These are phyloP conservation scores for Anodontia alba DNA, from an alignment of 2,888 invertebrate genomes.

Conservation along the genomic window DNA sequence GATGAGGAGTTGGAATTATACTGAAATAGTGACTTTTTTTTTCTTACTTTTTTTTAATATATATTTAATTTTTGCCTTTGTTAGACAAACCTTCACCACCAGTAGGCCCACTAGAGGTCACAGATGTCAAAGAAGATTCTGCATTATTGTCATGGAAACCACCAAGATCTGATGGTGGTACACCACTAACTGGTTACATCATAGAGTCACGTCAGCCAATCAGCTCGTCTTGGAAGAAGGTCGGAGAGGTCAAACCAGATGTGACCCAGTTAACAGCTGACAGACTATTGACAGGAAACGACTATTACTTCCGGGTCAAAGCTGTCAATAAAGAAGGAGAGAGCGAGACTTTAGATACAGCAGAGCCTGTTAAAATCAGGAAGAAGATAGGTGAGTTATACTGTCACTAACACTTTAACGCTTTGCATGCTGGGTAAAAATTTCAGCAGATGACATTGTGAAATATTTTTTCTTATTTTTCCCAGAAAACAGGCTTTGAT, in stretches of 20 bases:
- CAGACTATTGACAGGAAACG: constrained; percentile 90
- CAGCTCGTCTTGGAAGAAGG: constrained; percentile 91
- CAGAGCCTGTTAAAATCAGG: constrained; percentile 69
- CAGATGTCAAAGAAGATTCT: constrained; percentile 93
- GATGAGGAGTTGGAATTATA: too few species aligned
- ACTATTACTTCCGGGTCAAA: constrained; percentile 94
- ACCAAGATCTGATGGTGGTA: constrained; percentile 83
- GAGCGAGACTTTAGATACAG: constrained; percentile 88
- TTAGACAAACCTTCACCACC: constrained; percentile 95
- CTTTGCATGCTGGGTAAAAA: too few species aligned
- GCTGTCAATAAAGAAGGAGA: constrained; percentile 94
- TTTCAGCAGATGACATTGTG: too few species aligned
- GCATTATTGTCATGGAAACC: constrained; percentile 89
- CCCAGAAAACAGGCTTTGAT: too few species aligned
- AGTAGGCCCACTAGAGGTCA: constrained; percentile 91
- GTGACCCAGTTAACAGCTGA: constrained; percentile 82
- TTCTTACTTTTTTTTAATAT: too few species aligned
- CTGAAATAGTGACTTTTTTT: too few species aligned
- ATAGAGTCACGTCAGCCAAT: constrained; percentile 89
- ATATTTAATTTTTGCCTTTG: too few species aligned
- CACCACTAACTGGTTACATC: constrained; percentile 80
- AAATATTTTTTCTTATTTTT: too few species aligned
- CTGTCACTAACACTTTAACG: too few species aligned
- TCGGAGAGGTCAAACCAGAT: constrained; percentile 80
- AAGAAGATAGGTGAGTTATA: constrained; percentile 75